A percentile compares a stretch with the other conserved stretches of the same genome.
Conservation (phyloP, 2,797 vertebrate species). For the Muscicapa comitata region DNA sequence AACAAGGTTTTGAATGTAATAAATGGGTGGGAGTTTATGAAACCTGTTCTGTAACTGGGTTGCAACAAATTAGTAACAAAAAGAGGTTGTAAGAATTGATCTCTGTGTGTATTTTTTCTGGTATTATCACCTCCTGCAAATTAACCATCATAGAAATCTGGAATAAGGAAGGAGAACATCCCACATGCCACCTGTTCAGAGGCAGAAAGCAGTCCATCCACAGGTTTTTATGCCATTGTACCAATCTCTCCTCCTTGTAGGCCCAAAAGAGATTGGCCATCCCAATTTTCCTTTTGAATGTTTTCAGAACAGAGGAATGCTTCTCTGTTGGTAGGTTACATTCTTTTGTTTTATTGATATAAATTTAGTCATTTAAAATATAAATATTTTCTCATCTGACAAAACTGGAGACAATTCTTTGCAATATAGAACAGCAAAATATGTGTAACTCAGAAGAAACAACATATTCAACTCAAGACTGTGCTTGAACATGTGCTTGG, state of each 20-base stretch:
- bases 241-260: neutral
- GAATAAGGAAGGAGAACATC: neutral
- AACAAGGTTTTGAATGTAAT: neutral
- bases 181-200: neutral
- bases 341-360: neutral
- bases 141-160: neutral
- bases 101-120: neutral
- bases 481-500: neutral
- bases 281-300: neutral
- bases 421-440: neutral
- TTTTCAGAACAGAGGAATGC: neutral
- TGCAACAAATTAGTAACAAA: neutral
- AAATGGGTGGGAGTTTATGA: neutral
- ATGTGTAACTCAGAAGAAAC: neutral
- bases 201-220: neutral
- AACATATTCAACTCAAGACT: neutral
- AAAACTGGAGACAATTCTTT: neutral
- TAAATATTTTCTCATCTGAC: neutral
- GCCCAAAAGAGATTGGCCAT: neutral
- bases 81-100: neutral
- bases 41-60: neutral
- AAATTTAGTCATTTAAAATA: neutral
- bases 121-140: neutral
- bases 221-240: neutral
- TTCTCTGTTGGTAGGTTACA: neutral